phyloP scores from a whole-genome alignment of 2,888 invertebrate species.

The Epinotia brunnichana region DNA sequence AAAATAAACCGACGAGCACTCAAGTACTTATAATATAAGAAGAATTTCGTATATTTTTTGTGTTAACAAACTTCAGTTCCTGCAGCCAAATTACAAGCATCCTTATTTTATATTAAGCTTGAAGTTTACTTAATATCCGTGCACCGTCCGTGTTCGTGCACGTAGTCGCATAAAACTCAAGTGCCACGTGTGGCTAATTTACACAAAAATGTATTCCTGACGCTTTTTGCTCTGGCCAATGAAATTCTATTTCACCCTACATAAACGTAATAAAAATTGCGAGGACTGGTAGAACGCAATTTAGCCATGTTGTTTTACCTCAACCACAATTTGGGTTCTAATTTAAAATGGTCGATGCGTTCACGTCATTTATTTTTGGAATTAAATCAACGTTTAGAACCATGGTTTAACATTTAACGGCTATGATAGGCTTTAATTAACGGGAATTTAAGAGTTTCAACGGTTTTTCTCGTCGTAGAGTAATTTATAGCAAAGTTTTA shows the following conservation, averaged over 20 bases:
- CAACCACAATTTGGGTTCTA: conserved; percentile 12
- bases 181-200: conserved; percentile 52
- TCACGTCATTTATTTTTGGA: background rate
- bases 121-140: conserved; percentile 16
- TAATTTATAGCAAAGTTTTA: too few relatives aligned
- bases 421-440: too few relatives aligned
- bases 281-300: conserved; percentile 36
- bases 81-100: conserved; percentile 7
- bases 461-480: too few relatives aligned
- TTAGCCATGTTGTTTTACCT: conserved; percentile 24
- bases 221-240: conserved; percentile 50
- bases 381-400: background rate
- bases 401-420: too few relatives aligned
- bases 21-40: background rate
- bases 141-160: conserved; percentile 21
- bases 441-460: too few relatives aligned
- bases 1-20: background rate
- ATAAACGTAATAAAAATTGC: conserved; percentile 48
- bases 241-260: conserved; percentile 48
- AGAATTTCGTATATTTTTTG: background rate
- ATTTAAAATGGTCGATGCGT: background rate
- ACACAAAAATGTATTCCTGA: conserved; percentile 53
- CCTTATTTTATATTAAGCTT: background rate
- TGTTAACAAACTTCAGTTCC: background rate
- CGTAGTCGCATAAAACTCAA: conserved; percentile 24